These are phyloP conservation scores for Leucopsar rothschildi DNA, from an alignment of 2,113 vertebrate species.

Conservation along the genomic window DNA sequence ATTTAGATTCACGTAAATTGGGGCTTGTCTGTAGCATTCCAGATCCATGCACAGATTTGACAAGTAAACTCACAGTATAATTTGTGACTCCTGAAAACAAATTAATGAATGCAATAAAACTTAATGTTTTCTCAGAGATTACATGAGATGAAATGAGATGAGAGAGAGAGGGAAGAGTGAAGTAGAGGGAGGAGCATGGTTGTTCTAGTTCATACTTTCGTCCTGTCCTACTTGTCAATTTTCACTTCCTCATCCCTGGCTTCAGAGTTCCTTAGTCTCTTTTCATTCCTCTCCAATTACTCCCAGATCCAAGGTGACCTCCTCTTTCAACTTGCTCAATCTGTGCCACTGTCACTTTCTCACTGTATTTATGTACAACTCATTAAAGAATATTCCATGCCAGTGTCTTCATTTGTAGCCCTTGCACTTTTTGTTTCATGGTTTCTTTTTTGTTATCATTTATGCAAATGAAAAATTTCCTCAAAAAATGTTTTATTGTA, in stretches of 20 bases:
- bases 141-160: not conserved
- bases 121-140: not conserved
- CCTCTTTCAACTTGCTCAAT: not conserved
- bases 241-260: not conserved
- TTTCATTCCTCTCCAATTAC: not conserved
- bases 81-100: constrained; percentile 15
- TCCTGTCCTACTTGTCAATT: not conserved
- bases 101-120: not conserved
- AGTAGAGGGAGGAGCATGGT: not conserved
- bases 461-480: not conserved
- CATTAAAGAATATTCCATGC: not conserved
- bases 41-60: not conserved
- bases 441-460: not conserved
- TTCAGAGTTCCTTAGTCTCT: not conserved
- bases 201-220: not conserved
- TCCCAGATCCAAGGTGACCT: not conserved
- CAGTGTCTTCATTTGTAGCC: not conserved
- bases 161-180: not conserved
- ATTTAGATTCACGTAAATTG: not conserved
- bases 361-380: not conserved
- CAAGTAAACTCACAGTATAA: not conserved
- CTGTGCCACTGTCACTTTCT: not conserved
- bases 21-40: not conserved
- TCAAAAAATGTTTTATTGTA: not conserved
- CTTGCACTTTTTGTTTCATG: not conserved